These are phyloP conservation scores for Eristalinus aeneus DNA, from an alignment of 2,888 invertebrate genomes.

Conservation along the genomic window DNA sequence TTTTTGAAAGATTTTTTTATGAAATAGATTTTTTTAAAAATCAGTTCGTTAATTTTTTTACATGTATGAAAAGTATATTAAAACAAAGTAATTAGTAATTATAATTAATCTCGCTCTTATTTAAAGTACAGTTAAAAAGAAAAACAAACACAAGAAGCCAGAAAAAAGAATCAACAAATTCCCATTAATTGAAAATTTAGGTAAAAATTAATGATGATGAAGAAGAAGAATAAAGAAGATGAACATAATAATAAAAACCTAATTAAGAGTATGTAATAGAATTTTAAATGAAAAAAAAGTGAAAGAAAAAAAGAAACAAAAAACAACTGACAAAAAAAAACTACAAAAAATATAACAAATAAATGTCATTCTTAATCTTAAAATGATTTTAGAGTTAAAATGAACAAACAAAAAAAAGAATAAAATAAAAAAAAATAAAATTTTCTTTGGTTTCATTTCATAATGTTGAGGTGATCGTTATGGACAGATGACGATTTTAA, in stretches of 20 bases:
- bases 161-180: constrained; percentile 53
- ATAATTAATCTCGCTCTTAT: constrained; percentile 59
- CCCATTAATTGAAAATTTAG: constrained; percentile 65
- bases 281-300: constrained; percentile 63
- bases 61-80: constrained; percentile 57
- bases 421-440: constrained; percentile 58
- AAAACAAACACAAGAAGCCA: constrained; percentile 1
- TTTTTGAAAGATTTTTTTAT: constrained; percentile 25
- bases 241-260: constrained; percentile 29
- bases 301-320: constrained; percentile 28
- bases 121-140: constrained; percentile 30
- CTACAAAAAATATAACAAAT: constrained; percentile 70
- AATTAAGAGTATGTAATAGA: constrained; percentile 70
- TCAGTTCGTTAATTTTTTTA: constrained; percentile 57
- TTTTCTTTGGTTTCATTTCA: constrained; percentile 13
- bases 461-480: too few species aligned
- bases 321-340: constrained; percentile 63
- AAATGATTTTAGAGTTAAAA: constrained; percentile 73
- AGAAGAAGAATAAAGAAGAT: constrained; percentile 26
- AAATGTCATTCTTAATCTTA: constrained; percentile 73
- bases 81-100: constrained; percentile 48
- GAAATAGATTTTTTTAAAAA: constrained; percentile 28
- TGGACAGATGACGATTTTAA: too few species aligned
- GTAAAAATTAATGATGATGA: constrained; percentile 61
- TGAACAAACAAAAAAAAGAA: constrained; percentile 67